phyloP scores from a whole-genome alignment of 2,113 vertebrate genomes.

The Sylvicapra grimmia region DNA sequence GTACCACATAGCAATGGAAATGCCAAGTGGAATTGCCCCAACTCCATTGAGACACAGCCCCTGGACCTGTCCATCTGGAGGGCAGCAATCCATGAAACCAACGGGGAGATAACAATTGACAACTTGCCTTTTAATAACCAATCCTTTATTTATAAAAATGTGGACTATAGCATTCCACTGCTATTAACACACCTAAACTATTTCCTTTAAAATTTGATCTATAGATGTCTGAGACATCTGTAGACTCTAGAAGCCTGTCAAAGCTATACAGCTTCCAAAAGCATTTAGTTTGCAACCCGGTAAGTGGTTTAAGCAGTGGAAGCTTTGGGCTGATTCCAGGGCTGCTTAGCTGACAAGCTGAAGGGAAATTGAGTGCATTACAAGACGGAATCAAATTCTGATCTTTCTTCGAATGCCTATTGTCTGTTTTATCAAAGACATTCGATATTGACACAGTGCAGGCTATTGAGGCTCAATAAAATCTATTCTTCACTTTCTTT shows the following conservation, averaged over 20 bases:
- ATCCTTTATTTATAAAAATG: neutral
- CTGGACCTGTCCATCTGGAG: neutral
- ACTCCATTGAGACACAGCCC: neutral
- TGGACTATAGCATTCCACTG: neutral
- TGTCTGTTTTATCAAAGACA: slow-evolving; percentile 47
- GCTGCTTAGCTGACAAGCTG: neutral
- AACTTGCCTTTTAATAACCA: neutral
- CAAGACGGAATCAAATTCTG: slow-evolving; percentile 49
- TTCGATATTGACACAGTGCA: slow-evolving; percentile 42
- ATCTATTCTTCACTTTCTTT: slow-evolving; percentile 55
- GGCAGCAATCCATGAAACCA: neutral
- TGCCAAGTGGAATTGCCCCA: neutral
- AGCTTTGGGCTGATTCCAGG: neutral
- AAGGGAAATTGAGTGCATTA: slow-evolving; percentile 23
- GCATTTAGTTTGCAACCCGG: neutral
- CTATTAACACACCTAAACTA: neutral
- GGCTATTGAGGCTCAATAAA: slow-evolving; percentile 55
- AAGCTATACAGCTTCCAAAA: neutral
- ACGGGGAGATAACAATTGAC: neutral
- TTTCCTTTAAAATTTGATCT: neutral
- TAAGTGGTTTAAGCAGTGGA: neutral
- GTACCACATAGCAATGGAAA: neutral
- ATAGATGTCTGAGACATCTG: neutral
- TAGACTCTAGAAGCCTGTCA: neutral
- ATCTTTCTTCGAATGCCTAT: slow-evolving; percentile 33